These are phyloP conservation scores for Colistium nudipinnis DNA, from an alignment of 2,113 vertebrate genomes.

Conservation along the genomic window DNA sequence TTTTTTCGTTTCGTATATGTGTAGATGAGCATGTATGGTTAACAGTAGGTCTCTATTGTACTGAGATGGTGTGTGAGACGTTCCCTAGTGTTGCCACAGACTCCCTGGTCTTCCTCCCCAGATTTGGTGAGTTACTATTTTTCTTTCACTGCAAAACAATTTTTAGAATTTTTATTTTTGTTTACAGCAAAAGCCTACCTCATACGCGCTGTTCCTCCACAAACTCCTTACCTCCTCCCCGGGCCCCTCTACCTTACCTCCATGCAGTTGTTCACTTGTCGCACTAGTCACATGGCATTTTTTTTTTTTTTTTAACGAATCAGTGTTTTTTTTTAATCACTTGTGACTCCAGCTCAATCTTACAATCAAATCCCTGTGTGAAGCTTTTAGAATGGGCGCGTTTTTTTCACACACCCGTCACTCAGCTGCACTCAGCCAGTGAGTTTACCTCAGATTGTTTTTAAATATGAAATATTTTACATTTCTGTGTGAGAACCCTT, in stretches of 20 bases:
- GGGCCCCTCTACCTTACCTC: conserved; percentile 51
- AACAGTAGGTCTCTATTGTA: conserved; percentile 79
- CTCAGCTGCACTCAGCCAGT: conserved; percentile 47
- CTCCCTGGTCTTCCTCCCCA: conserved; percentile 70
- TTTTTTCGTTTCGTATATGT: conserved; percentile 75
- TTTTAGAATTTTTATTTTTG: too few species aligned
- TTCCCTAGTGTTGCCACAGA: conserved; percentile 77
- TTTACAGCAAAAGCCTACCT: conserved; percentile 99
- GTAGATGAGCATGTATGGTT: conserved; percentile 81
- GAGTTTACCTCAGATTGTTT: conserved; percentile 58
- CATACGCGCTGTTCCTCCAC: conserved; percentile 84
- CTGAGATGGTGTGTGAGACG: conserved; percentile 80
- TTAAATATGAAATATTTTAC: conserved; percentile 52
- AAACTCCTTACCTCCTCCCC: conserved; percentile 69
- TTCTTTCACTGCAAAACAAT: too few species aligned
- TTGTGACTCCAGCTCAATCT: conserved; percentile 49
- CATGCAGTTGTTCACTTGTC: conserved; percentile 51
- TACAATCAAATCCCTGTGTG: conserved; percentile 48
- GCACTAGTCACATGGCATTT: conserved; percentile 52
- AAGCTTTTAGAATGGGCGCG: conserved; percentile 11
- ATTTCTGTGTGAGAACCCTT: conserved; percentile 46
- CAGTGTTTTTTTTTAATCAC: conserved; percentile 31
- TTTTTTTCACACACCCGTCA: conserved; percentile 22
- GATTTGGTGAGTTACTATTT: conserved; percentile 71
- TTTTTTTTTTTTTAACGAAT: conserved; percentile 27